Evolutionary conservation across 1,140 invertebrate genomes (phyloP).

Genomic region (Pararge aegeria): DNA sequence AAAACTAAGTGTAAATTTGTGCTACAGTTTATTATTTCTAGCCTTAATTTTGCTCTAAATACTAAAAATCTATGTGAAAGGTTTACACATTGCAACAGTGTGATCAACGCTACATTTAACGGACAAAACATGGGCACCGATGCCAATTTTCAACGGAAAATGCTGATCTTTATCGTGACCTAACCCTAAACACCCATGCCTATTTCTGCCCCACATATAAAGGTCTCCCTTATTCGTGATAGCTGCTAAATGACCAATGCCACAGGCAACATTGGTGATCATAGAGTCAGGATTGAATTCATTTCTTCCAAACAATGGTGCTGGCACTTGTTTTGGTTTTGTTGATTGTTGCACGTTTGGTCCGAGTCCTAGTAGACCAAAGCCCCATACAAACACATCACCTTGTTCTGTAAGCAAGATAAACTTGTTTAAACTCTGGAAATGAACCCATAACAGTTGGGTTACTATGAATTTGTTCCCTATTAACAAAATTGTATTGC

Average conservation of each 20-base stretch:
- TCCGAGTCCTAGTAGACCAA: conserved; percentile 93
- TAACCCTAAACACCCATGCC: conserved; percentile 90
- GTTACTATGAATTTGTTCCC: no score
- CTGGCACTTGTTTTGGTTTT: conserved; percentile 87
- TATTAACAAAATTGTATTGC: no score
- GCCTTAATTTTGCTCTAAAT: conserved; percentile 10
- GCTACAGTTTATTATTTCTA: background rate
- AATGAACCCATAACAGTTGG: no score
- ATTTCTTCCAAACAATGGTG: conserved; percentile 91
- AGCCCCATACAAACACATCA: conserved; percentile 95
- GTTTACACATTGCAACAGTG: conserved; percentile 87
- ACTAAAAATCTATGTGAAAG: conserved; percentile 77
- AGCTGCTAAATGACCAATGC: conserved; percentile 90
- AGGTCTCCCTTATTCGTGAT: conserved; percentile 90
- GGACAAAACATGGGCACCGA: conserved; percentile 87
- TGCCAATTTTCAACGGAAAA: conserved; percentile 92
- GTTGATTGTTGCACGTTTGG: conserved; percentile 85
- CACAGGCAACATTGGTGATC: conserved; percentile 85
- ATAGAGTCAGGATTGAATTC: conserved; percentile 86
- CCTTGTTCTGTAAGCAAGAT: conserved; percentile 84
- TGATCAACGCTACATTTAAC: conserved; percentile 93
- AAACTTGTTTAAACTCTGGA: background rate
- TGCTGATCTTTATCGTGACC: conserved; percentile 89
- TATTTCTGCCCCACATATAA: conserved; percentile 95
- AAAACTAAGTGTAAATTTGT: conserved; percentile 1